Base-by-base conservation (phyloP, 2,888 invertebrate genomes). In the Pandemis heparana region DNA sequence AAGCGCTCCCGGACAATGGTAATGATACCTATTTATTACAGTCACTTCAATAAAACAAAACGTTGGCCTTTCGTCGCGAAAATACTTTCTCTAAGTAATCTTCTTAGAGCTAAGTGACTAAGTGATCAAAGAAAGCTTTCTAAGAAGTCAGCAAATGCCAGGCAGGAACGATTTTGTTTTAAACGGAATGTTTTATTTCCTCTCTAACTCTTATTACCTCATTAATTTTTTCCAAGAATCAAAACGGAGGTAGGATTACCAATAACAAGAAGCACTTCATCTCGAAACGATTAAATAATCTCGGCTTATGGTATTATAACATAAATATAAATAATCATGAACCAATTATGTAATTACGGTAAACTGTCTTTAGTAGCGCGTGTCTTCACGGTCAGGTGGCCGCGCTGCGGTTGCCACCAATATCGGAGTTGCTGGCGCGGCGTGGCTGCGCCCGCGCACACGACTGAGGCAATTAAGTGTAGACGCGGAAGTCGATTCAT, bases 401-500 rank as follows among this genome's bases (percentile, higher is more conserved):
- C 75, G 75, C 75, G 76, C 76, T 51, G 72, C 75, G 41, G 67
- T 59, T 48, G 48, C 75, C 76, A 76, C 76, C 73, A 71, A 65
- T 70, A 56, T 69, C 56, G 73, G 63, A 48, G 38, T 48, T 73
- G 72, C 63, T 65, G 70, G 39, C n/a, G 59, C 43, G 68, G 41
- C 66, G 76, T 65, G 76, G 71, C 75, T 75, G 75, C 74, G 62
- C 71, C 71, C 53, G 53, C 53, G 53, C 53, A 53, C 75, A 73
- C 77, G 68, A 73, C 74, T 79, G 77, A 79, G 81, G 80, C 85
- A 91, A 91, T 90, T 89, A 91, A 85, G 81, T 79, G 82, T 84
- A 82, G 79, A 89, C 83, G 83, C 92, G 93, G 94, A 93, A 94
- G 89, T 84, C 81, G 79, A 85, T 87, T 85, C 83, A 87, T 86